Evolutionary conservation across 2,888 invertebrate genomes (phyloP), one percentile per base, ranked within the genome.

Genomic region (Stomorhina lunata): DNA sequence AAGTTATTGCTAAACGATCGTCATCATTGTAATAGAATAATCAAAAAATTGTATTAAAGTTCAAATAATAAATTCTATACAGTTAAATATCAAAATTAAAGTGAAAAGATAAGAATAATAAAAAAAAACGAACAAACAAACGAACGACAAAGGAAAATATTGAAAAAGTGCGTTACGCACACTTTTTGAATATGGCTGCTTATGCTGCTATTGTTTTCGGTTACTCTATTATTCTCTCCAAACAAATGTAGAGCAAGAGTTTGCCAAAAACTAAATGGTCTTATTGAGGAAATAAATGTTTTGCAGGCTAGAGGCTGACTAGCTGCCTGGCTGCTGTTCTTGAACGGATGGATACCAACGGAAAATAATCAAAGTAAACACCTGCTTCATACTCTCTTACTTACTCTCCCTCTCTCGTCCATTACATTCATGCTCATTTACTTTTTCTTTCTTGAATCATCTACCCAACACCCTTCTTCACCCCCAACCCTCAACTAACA

Each of bases 351-450:
- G 72, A 81, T 68, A 68, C 40, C 12, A 57, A 71, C 48, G 37
- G 55, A 45, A 66, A 72, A 50, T 65, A 77, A 55, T 73, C 68
- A 73, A 73, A 81, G 77, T 73, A 68, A 66, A 81, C 81, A 81
- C 82, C 82, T 82, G 82, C 73, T 75, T 37, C 48, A 50, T 17
- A 29, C 55, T 53, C 57, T 37, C 22, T 48, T 32, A 34, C 20
- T 45, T 10, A 12, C 29, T 37, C 34, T 57, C 27, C 32, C 34
- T 17, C 48, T 32, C 48, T 68, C 61, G 9, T 5, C 7, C 50
- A n/a, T 78, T 61, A 63, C 34, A 53, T 55, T 17, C 15, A 55
- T 63, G 37, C 22, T 73, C 17, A 22, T 50, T 55, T 69, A 65
- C 48, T 45, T 61, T 25, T 43, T 37, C 20, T 12, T 12, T 40